Conservation (phyloP, 1,140 invertebrate genomes). For the Lordiphosa clarofinis region DNA sequence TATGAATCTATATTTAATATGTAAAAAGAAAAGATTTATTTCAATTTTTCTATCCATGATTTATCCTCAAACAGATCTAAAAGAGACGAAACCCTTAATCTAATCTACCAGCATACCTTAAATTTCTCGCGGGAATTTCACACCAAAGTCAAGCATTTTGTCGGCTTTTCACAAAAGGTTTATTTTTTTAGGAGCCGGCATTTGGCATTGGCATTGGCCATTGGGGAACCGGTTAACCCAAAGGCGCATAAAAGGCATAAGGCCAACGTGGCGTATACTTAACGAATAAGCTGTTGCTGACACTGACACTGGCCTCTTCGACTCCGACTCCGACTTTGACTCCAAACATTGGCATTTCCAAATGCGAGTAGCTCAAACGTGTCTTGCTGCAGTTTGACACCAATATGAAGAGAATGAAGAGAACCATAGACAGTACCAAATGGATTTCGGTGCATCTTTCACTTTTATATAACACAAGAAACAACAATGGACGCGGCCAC, state of each 20-base stretch:
- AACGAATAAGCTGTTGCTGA: constrained; percentile 61
- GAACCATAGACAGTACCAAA: not conserved
- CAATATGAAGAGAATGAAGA: constrained; percentile 43
- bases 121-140: constrained; percentile 43
- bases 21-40: too few relatives aligned
- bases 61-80: too few relatives aligned
- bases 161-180: constrained; percentile 40
- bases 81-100: constrained; percentile 19
- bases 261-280: constrained; percentile 66
- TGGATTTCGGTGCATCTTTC: constrained; percentile 38
- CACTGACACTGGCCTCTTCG: constrained; percentile 42
- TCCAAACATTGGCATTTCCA: constrained; percentile 47
- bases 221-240: constrained; percentile 52
- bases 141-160: constrained; percentile 38
- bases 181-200: constrained; percentile 11
- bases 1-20: too few relatives aligned
- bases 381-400: constrained; percentile 59
- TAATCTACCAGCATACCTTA: constrained; percentile 8
- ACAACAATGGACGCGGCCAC: constrained; percentile 2
- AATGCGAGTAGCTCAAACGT: constrained; percentile 64
- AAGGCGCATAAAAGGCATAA: constrained; percentile 65
- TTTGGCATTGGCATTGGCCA: constrained; percentile 26
- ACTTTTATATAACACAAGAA: constrained; percentile 51
- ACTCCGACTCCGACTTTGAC: not conserved
- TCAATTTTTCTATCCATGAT: too few relatives aligned